Evolutionary conservation across 2,113 vertebrate species (phyloP).

Genomic region (Corythornis madagascariensis): DNA sequence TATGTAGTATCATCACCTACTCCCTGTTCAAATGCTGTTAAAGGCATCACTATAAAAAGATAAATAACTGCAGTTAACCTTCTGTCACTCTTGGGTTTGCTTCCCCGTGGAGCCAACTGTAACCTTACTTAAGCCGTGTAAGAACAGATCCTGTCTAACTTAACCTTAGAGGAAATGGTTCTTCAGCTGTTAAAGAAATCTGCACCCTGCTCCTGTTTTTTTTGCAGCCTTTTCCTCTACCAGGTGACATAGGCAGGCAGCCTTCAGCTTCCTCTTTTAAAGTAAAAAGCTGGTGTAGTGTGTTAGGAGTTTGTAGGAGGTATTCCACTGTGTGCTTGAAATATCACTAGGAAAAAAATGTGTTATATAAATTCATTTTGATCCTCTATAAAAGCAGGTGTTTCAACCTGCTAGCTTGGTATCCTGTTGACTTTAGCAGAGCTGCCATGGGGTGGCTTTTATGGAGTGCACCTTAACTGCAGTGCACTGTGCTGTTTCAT

Average conservation of each 20-base stretch:
- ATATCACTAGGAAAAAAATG: neutral
- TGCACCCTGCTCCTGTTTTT: neutral
- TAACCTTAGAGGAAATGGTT: neutral
- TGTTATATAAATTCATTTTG: neutral
- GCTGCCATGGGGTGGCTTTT: neutral
- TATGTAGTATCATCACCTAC: neutral
- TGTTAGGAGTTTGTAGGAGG: neutral
- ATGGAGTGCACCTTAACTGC: neutral
- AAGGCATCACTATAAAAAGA: neutral
- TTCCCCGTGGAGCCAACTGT: neutral
- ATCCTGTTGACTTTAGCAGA: neutral
- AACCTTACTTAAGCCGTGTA: neutral
- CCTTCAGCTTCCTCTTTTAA: neutral
- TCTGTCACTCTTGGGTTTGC: neutral
- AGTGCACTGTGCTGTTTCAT: neutral
- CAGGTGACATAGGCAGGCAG: neutral
- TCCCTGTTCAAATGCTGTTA: neutral
- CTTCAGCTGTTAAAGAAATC: neutral
- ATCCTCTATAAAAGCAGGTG: neutral
- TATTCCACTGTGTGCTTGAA: neutral
- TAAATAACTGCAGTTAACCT: neutral
- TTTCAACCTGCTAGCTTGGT: neutral
- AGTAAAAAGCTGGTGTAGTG: neutral
- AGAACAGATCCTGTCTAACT: neutral
- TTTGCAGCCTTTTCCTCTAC: neutral